Evolutionary conservation across 2,113 vertebrate species (phyloP).

Genomic region (Dipodomys merriami): DNA sequence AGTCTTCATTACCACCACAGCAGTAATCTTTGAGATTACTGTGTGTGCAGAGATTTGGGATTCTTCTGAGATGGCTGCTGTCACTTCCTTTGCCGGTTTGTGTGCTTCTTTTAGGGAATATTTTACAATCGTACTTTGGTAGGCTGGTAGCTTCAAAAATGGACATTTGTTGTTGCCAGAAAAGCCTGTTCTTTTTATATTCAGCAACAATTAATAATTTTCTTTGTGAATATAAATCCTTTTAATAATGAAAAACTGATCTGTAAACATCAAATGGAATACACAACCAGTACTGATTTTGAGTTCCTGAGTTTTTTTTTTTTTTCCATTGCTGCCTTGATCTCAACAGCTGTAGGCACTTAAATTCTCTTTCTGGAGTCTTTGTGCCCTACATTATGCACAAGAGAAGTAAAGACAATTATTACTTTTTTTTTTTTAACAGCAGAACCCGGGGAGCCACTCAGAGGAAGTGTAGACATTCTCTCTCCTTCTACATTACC

Average conservation of each 20-base stretch:
- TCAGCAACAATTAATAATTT: constrained; percentile 44
- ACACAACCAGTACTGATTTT: constrained; percentile 77
- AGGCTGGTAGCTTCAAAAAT: constrained; percentile 12
- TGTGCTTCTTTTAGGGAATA: constrained; percentile 15
- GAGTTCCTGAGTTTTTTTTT: not conserved
- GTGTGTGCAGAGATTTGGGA: not conserved
- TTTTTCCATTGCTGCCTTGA: constrained; percentile 40
- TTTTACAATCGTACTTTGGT: constrained; percentile 24
- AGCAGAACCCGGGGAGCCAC: constrained; percentile 25
- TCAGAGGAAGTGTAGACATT: constrained; percentile 4
- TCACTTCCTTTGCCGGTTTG: constrained; percentile 33
- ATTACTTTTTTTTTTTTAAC: constrained; percentile 38
- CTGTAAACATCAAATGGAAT: constrained; percentile 66
- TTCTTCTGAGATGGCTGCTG: not conserved
- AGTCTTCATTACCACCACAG: not conserved
- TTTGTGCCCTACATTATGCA: not conserved
- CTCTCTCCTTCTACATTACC: constrained; percentile 34
- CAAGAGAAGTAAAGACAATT: constrained; percentile 51
- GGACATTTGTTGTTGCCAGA: not conserved
- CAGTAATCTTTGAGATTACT: not conserved
- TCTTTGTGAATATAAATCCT: constrained; percentile 26
- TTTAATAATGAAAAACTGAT: constrained; percentile 46
- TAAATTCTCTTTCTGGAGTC: constrained; percentile 69
- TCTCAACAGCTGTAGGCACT: constrained; percentile 81
- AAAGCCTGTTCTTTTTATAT: constrained; percentile 41